Percentiles rank a stretch among this genome's conserved stretches.
These are phyloP conservation scores for Aphodius granarius DNA, from an alignment of 2,888 invertebrate genomes.

Conservation along the genomic window DNA sequence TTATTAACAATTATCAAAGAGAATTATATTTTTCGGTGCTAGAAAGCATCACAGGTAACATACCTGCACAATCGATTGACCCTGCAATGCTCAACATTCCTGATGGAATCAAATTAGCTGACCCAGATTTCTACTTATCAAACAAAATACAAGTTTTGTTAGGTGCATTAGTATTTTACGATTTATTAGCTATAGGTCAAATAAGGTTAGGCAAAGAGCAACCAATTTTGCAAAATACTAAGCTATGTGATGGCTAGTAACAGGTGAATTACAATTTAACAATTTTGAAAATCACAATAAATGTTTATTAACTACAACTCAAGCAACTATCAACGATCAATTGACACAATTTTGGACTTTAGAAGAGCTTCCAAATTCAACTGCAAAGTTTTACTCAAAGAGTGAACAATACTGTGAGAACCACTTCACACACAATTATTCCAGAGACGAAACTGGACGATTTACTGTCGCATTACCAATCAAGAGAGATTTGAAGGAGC, in stretches of 20 bases:
- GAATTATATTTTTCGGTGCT: neutral
- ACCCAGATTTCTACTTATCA: neutral
- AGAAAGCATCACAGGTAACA: conserved; percentile 1
- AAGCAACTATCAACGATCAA: neutral
- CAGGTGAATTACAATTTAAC: conserved; percentile 16
- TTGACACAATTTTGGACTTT: conserved; percentile 35
- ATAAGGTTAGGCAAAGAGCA: conserved; percentile 6
- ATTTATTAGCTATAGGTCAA: conserved; percentile 13
- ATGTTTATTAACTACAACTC: neutral
- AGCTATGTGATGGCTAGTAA: conserved; percentile 36
- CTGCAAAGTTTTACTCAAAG: conserved; percentile 10
- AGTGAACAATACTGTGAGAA: conserved; percentile 34
- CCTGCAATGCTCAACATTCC: neutral
- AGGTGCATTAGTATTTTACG: conserved; percentile 13
- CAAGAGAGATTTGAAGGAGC: conserved; percentile 1
- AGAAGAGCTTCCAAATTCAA: conserved; percentile 26
- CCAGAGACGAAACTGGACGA: conserved; percentile 28
- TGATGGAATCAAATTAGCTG: neutral
- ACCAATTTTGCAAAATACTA: conserved; percentile 22
- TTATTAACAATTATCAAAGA: neutral
- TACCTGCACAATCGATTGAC: neutral
- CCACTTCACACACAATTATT: conserved; percentile 28
- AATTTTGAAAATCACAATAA: neutral
- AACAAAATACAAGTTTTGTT: conserved; percentile 9
- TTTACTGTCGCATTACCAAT: conserved; percentile 31